Percentiles rank a stretch among this genome's conserved stretches.
Evolutionary conservation across 2,888 invertebrate species (phyloP).

Genomic region (Aromia moschata): DNA sequence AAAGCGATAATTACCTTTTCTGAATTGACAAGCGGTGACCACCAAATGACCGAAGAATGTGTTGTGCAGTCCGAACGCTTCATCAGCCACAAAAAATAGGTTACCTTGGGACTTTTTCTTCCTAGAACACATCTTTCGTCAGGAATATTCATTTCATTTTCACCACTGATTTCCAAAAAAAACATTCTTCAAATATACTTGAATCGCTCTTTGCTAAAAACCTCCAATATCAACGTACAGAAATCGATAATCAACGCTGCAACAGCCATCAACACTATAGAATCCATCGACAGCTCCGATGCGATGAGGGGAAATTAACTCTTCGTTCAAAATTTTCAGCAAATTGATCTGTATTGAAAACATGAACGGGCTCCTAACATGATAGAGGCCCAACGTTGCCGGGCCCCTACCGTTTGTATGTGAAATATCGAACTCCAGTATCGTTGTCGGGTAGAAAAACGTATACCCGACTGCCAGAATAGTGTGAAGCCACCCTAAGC

Average conservation of each 20-base stretch:
- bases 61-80: neutral
- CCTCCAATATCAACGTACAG: neutral
- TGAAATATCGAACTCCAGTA: no score
- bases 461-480: no score
- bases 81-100: neutral
- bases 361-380: no score
- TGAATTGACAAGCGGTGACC: neutral
- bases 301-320: neutral
- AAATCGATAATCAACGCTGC: neutral
- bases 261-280: neutral
- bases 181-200: neutral
- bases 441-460: no score
- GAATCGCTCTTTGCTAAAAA: neutral
- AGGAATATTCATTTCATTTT: neutral
- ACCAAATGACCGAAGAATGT: neutral
- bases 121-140: neutral
- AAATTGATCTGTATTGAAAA: neutral
- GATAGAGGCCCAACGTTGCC: no score
- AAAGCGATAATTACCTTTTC: neutral
- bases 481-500: no score
- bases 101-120: neutral
- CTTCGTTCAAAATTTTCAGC: neutral
- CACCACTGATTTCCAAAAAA: neutral
- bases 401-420: no score
- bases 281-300: neutral